A percentile compares a stretch with the other conserved stretches of the same genome.
These are phyloP conservation scores for Anas georgica DNA, from an alignment of 2,797 vertebrate species.

Conservation along the genomic window DNA sequence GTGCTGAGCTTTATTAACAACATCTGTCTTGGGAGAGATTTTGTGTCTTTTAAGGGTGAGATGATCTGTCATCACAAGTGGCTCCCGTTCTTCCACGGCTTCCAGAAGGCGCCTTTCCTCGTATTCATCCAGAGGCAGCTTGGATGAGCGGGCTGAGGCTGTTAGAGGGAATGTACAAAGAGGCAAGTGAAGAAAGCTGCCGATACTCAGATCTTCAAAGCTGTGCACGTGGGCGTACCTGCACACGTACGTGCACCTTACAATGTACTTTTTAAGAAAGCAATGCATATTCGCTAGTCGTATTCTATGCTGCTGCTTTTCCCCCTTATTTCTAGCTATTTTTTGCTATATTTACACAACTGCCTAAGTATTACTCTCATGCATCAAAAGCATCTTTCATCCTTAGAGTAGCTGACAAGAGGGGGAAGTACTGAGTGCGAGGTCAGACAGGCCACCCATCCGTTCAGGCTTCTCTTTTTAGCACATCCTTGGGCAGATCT, in stretches of 20 bases:
- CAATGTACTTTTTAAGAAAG: not conserved
- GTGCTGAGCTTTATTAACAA: not conserved
- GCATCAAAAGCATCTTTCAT: not conserved
- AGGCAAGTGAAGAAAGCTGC: not conserved
- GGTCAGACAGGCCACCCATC: not conserved
- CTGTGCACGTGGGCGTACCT: rapidly evolving
- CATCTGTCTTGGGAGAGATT: not conserved
- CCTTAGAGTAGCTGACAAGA: not conserved
- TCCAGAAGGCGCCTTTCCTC: not conserved
- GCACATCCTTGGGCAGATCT: not conserved
- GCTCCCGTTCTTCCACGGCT: rapidly evolving
- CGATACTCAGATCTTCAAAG: not conserved
- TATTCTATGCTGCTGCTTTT: not conserved
- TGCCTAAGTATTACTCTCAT: not conserved
- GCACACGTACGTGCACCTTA: rapidly evolving
- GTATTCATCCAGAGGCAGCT: rapidly evolving
- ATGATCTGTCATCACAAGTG: not conserved
- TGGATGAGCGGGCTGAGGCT: not conserved
- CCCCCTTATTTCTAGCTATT: not conserved
- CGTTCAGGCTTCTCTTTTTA: not conserved
- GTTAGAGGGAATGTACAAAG: not conserved
- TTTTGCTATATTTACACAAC: not conserved
- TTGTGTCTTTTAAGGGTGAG: not conserved
- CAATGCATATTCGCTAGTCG: not conserved
- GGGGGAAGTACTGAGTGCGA: not conserved